Percentiles rank a stretch among this genome's conserved stretches.
phyloP scores from a whole-genome alignment of 92 coral and sea anemone genomes.

The Palythoa heliodiscus region DNA sequence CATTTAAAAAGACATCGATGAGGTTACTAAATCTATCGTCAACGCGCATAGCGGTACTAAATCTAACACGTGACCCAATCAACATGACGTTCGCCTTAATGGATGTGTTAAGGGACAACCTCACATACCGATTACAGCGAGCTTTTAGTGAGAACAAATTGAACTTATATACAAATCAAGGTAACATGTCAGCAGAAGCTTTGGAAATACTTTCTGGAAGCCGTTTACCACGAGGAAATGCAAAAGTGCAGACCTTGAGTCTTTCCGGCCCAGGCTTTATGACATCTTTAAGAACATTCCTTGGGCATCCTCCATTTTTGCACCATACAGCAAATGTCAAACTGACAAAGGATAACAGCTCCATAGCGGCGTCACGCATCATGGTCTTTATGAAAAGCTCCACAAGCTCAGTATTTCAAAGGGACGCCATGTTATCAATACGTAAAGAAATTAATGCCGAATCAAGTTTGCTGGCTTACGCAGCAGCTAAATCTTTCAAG shows the following conservation, averaged over 20 bases:
- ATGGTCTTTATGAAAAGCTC: slow-evolving; percentile 54
- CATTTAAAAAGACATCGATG: slow-evolving; percentile 1
- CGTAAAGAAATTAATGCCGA: slow-evolving; percentile 58
- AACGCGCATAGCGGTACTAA: background rate
- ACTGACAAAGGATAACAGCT: slow-evolving; percentile 46
- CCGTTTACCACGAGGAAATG: background rate
- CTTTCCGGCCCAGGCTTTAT: slow-evolving; percentile 46
- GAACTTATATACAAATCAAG: background rate
- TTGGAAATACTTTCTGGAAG: background rate
- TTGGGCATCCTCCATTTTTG: slow-evolving; percentile 41
- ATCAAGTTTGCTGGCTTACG: slow-evolving; percentile 54
- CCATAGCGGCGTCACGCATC: slow-evolving; percentile 65
- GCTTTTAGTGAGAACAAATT: slow-evolving; percentile 24
- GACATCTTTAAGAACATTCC: slow-evolving; percentile 51
- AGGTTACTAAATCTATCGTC: slow-evolving; percentile 4
- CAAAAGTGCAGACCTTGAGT: background rate
- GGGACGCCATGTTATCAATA: slow-evolving; percentile 68
- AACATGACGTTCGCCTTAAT: slow-evolving; percentile 23
- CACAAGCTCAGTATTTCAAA: slow-evolving; percentile 56
- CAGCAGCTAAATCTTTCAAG: slow-evolving; percentile 52
- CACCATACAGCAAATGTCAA: slow-evolving; percentile 65
- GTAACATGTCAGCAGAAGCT: background rate
- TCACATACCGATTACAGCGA: slow-evolving; percentile 7
- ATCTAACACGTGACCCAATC: slow-evolving; percentile 12
- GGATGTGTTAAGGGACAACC: slow-evolving; percentile 7